phyloP scores from a whole-genome alignment of 2,888 invertebrate genomes.

The Cybosia mesomella region DNA sequence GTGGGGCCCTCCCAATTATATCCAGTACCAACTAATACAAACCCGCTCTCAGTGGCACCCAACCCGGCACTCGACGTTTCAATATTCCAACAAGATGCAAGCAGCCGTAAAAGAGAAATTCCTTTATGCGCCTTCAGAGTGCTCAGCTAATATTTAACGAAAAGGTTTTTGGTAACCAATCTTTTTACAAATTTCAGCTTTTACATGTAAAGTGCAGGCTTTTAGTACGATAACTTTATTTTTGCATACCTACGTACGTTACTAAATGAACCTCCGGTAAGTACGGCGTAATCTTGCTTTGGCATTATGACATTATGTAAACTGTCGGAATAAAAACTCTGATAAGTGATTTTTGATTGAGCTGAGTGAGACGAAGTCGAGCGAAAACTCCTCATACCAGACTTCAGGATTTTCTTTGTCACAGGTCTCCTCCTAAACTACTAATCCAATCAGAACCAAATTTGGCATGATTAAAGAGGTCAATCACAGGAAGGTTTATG shows the following conservation, averaged over 20 bases:
- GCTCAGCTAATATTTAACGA: slow-evolving; percentile 63
- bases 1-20: too few species aligned
- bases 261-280: slow-evolving; percentile 14
- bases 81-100: slow-evolving; percentile 74
- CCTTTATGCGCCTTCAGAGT: slow-evolving; percentile 63
- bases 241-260: slow-evolving; percentile 22
- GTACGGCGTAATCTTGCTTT: not conserved
- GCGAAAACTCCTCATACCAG: too few species aligned
- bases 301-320: not conserved
- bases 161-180: slow-evolving; percentile 57
- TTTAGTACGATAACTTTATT: slow-evolving; percentile 45
- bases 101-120: slow-evolving; percentile 62
- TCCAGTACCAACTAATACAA: not conserved
- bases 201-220: slow-evolving; percentile 51
- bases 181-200: slow-evolving; percentile 53
- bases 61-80: slow-evolving; percentile 55
- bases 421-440: too few species aligned
- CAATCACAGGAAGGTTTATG: too few species aligned
- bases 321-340: not conserved
- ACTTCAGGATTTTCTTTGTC: too few species aligned
- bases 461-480: too few species aligned
- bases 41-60: slow-evolving; percentile 43
- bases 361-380: too few species aligned
- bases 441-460: too few species aligned
- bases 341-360: too few species aligned